These are phyloP conservation scores for Archivesica marissinica DNA, from an alignment of 1,140 invertebrate species.

Conservation along the genomic window DNA sequence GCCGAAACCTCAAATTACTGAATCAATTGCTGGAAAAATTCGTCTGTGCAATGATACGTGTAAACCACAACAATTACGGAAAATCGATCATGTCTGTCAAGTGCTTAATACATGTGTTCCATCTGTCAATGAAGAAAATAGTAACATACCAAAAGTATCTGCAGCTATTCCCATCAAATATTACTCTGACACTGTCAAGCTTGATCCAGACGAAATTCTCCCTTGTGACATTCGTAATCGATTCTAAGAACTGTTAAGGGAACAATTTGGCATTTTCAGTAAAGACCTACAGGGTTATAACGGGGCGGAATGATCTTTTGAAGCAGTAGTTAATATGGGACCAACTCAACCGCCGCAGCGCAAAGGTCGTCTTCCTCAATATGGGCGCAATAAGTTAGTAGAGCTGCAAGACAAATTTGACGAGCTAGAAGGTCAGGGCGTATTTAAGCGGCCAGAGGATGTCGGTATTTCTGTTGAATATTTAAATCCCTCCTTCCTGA, in stretches of 20 bases:
- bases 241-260: slow-evolving; percentile 29
- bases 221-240: slow-evolving; percentile 19
- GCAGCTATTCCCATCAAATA: not conserved
- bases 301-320: too few relatives aligned
- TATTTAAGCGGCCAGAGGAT: not conserved
- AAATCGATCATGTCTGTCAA: slow-evolving; percentile 60
- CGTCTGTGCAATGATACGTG: slow-evolving; percentile 60
- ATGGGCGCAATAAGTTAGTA: too few relatives aligned
- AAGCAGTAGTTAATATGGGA: slow-evolving; percentile 67
- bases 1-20: slow-evolving; percentile 17
- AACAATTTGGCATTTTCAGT: slow-evolving; percentile 58
- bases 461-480: not conserved
- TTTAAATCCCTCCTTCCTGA: not conserved
- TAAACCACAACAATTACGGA: slow-evolving; percentile 32
- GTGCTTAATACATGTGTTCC: not conserved
- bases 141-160: not conserved
- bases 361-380: too few relatives aligned
- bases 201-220: slow-evolving; percentile 65
- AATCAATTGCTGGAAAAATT: slow-evolving; percentile 49
- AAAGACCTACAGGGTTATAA: slow-evolving; percentile 43
- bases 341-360: slow-evolving; percentile 59
- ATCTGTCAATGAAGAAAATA: not conserved
- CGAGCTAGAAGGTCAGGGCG: not conserved
- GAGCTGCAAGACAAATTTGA: too few relatives aligned
- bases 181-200: not conserved